Base-by-base conservation (phyloP, 2,113 vertebrate species). In the Lepidothrix coronata region DNA sequence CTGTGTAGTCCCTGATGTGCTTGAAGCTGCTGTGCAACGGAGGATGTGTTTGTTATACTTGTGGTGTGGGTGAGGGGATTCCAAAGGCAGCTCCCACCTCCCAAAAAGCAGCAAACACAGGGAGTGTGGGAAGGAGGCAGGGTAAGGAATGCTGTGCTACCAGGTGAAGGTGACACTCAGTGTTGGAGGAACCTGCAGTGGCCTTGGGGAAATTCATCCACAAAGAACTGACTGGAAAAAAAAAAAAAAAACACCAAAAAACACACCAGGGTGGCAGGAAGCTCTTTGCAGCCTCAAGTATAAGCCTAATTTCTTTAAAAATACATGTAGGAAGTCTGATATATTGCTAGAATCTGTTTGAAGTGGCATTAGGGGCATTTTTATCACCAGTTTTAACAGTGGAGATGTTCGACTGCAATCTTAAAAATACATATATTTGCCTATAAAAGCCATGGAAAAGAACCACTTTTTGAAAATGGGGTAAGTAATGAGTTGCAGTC, bases 41-140 rank as follows among this genome's bases (percentile, higher is more conserved):
- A 46, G 10, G 1, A 0, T 2, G 18, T 10, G 15, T n/a, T 43
- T 11, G 9, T 37, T 23, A 12, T 12, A 2, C 23, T 9, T 30
- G 9, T 54, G 4, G 61, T n/a, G 14, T 46, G 58, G 68, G 33
- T 54, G 65, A 35, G 44, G 67, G 39, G 23, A 59, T 74, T 37
- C 52, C 86, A 46, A 12, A 51, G 27, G 25, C 22, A 33, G 24
- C 27, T 88, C 37, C 65, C 46, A 37, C 24, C 52, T 33, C 25
- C 81, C 43, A 31, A 35, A 90, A 77, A 49, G 28, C 49, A 81
- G 54, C 39, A 46, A 3, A 41, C 7, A 2, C 10, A 8, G 1
- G 6, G 35, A 55, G 3, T 10, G 11, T 13, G 62, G 57, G 61
- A n/a, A 58, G 43, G 27, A 48, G 35, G 46, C 21, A 18, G 61